Evolutionary conservation across 1,140 invertebrate species (phyloP).

Genomic region (Ceratina australensis): DNA sequence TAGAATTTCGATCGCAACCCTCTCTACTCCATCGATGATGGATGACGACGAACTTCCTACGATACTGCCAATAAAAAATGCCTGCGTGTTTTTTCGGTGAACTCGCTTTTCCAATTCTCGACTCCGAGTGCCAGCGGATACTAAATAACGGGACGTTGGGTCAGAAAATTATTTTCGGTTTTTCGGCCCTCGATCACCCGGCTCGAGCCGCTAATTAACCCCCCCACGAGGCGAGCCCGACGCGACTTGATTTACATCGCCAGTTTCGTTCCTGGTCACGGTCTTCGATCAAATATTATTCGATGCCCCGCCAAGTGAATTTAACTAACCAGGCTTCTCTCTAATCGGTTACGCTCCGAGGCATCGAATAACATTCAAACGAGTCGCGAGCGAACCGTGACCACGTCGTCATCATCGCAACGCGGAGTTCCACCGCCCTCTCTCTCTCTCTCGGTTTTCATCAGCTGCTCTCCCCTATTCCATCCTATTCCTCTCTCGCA

Average conservation of each 20-base stretch:
- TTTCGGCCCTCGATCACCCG: constrained; percentile 3
- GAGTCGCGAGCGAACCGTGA: constrained; percentile 26
- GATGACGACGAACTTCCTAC: constrained; percentile 19
- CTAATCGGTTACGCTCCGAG: constrained; percentile 13
- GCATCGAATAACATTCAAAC: constrained; percentile 39
- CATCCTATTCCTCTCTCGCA: neutral
- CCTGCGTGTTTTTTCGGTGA: neutral
- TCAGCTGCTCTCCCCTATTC: neutral
- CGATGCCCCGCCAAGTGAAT: constrained; percentile 31
- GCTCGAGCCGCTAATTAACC: constrained; percentile 19
- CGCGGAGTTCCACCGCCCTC: neutral
- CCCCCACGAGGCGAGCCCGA: neutral
- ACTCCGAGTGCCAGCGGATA: neutral
- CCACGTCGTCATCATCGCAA: neutral
- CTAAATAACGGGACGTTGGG: constrained; percentile 14
- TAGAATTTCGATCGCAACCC: constrained; percentile 22
- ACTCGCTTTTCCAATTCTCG: neutral
- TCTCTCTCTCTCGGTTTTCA: no score
- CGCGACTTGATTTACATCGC: constrained; percentile 23
- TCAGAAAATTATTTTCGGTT: neutral
- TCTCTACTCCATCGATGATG: constrained; percentile 23
- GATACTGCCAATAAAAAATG: constrained; percentile 8
- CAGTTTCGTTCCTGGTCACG: constrained; percentile 13
- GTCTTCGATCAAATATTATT: constrained; percentile 40
- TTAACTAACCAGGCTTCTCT: constrained; percentile 19